phyloP scores from a whole-genome alignment of 2,888 invertebrate genomes.

The Gastracanthus pulcherrimus region DNA sequence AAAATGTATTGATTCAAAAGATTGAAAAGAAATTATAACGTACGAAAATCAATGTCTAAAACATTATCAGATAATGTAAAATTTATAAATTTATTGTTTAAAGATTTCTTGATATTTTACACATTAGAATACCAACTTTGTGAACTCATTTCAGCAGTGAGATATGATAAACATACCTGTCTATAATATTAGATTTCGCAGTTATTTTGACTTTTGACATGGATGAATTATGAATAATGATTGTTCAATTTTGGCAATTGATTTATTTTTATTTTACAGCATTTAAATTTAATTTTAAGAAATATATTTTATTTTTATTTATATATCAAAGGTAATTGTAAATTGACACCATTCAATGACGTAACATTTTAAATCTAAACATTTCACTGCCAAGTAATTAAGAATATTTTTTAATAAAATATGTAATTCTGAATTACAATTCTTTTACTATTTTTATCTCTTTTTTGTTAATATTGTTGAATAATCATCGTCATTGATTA shows the following conservation, averaged over 20 bases:
- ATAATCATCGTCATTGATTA: constrained; percentile 30
- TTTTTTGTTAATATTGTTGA: constrained; percentile 35
- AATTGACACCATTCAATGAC: constrained; percentile 21
- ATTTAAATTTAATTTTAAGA: constrained; percentile 8
- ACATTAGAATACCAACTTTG: neutral
- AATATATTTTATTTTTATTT: constrained; percentile 22
- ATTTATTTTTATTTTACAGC: neutral
- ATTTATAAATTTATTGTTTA: constrained; percentile 9
- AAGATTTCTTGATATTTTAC: neutral
- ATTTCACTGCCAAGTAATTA: constrained; percentile 14
- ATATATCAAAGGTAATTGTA: constrained; percentile 32
- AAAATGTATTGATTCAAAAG: no score
- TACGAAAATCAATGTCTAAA: neutral
- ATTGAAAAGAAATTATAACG: neutral
- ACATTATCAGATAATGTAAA: neutral
- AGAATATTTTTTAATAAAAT: constrained; percentile 16
- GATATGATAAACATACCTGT: neutral
- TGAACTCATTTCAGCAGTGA: neutral
- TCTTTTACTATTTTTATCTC: constrained; percentile 22
- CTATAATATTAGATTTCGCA: neutral
- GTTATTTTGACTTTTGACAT: neutral
- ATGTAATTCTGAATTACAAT: constrained; percentile 30
- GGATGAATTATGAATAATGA: neutral
- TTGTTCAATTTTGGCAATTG: constrained; percentile 6
- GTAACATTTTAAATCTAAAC: constrained; percentile 17